Base-by-base conservation (phyloP, 2,888 invertebrate species). In the Oscheius myriophilus region DNA sequence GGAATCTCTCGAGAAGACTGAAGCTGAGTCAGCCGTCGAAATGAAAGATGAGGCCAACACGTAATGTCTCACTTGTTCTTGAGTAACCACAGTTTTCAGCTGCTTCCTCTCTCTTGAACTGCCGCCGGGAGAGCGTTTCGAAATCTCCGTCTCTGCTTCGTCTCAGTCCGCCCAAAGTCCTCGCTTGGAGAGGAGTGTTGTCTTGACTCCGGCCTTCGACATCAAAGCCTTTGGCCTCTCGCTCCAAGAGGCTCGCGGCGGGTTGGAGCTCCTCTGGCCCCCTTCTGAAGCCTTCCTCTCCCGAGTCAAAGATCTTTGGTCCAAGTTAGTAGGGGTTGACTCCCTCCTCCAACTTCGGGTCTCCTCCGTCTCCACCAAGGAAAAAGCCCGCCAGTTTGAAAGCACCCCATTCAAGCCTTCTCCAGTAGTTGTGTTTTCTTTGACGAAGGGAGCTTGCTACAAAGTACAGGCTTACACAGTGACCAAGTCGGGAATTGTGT, bases 401-500 rank as follows among this genome's bases (percentile, higher is more conserved):
- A 72, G 75, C 12, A 67, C 68, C 14, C 80, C 80, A 45, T 69
- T 57, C 49, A 58, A 57, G 23, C 49, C 64, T 18, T 72, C 73
- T 23, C 69, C 73, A 1, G 69, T 78, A 23, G 67, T 72, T 23
- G 73, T 78, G 6, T 64, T 71, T 1, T 63, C 68, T 51, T 64
- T 80, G 21, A 73, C 72, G 53, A 77, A 75, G 53, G 85, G 85
- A 39, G 79, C 80, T 2, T 85, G 85, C 69, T 85, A 85, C 67
- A 78, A 81, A 70, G 70, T 83, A 12, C 82, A 82, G 67, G 67
- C 85, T 7, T 85, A 84, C 73, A 85, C 85, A 9, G 86, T 85
- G 0, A 85, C 85, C 1, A 78, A 79, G 45, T 81, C 84, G 4
- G 85, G 85, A 26, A 85, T 85, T 54, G 82, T 86, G 11, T 86